Evolutionary conservation across 2,113 vertebrate species (phyloP).

Genomic region (Pseudorhombus dupliciocellatus): DNA sequence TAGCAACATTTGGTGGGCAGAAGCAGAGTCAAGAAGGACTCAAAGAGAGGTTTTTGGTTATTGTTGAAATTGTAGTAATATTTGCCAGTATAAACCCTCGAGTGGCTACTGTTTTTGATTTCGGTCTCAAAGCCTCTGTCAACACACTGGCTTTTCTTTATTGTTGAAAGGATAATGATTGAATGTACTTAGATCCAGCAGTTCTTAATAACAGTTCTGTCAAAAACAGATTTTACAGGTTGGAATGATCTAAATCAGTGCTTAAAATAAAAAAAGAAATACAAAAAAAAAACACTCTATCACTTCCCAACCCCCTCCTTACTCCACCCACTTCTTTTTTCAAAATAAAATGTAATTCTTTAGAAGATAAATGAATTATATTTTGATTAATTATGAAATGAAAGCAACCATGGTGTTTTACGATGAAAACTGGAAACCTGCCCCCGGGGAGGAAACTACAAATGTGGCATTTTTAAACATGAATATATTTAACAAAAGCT

Average conservation of each 20-base stretch:
- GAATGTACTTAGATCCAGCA: background rate
- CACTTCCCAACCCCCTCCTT: constrained; percentile 51
- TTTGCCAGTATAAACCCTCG: constrained; percentile 58
- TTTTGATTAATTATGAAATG: constrained; percentile 3
- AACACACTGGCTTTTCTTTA: constrained; percentile 33
- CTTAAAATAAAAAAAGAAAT: constrained; percentile 1
- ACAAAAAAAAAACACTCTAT: constrained; percentile 26
- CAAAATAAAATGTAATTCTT: background rate
- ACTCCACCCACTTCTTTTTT: constrained; percentile 25
- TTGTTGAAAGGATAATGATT: constrained; percentile 56
- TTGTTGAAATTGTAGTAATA: constrained; percentile 47
- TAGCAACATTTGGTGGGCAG: constrained; percentile 60
- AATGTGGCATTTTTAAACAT: constrained; percentile 5
- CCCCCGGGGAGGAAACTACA: background rate
- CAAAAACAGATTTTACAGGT: constrained; percentile 23
- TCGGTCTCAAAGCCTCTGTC: constrained; percentile 40
- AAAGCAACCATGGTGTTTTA: constrained; percentile 33
- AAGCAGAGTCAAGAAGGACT: constrained; percentile 39
- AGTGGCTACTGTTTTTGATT: constrained; percentile 53
- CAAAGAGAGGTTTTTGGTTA: constrained; percentile 46
- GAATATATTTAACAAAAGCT: constrained; percentile 15
- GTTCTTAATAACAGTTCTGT: constrained; percentile 34
- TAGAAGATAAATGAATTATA: too few relatives aligned
- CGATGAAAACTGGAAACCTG: background rate
- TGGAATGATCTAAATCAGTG: constrained; percentile 11